Base-by-base conservation (phyloP, 2,797 vertebrate genomes). In the Glyptemys insculpta region DNA sequence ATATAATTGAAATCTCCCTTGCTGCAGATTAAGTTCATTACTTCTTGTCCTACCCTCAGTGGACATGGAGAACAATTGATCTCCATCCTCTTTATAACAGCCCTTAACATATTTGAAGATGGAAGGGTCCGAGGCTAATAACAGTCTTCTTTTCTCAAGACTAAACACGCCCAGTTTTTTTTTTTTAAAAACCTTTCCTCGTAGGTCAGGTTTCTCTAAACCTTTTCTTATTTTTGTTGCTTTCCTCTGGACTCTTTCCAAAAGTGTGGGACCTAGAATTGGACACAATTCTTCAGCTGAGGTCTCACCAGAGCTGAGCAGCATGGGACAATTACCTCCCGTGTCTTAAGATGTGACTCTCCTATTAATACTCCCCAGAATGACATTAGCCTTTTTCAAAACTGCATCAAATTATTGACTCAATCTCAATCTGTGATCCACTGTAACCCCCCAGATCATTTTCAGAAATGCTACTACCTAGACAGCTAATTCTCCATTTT, bases 91-190 rank as follows among this genome's bases (percentile, higher is more conserved):
- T 65, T n/a, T 65, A 65, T 65, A 31, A 18, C 31, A 34, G 31
- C 59, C 7, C 3, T n/a, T 34, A 31, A 65, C 34, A n/a, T 65
- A 65, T 19, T n/a, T 65, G 31, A n/a, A 65, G 16, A 65, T 2
- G 9, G 31, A 4, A 7, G 31, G 15, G 18, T 1, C 18, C 1
- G 8, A 3, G 15, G 14, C 15, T 34, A 65, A 65, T 18, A 34
- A 16, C 57, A 59, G 15, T n/a, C 31, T 9, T 65, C 31, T 34
- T 65, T 65, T 65, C 59, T 65, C 15, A 15, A 34, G 59, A 16
- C 34, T 65, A 19, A 65, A 18, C 62, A 65, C 4, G 4, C 14
- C 16, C 34, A 8, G 34, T 65, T 65, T n/a, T n/a, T 65, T n/a
- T 65, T n/a, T n/a, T 65, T n/a, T 2, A 8, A 18, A 65, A 65